Conservation (phyloP, 2,888 invertebrate genomes). For the Plebejus melissa region DNA sequence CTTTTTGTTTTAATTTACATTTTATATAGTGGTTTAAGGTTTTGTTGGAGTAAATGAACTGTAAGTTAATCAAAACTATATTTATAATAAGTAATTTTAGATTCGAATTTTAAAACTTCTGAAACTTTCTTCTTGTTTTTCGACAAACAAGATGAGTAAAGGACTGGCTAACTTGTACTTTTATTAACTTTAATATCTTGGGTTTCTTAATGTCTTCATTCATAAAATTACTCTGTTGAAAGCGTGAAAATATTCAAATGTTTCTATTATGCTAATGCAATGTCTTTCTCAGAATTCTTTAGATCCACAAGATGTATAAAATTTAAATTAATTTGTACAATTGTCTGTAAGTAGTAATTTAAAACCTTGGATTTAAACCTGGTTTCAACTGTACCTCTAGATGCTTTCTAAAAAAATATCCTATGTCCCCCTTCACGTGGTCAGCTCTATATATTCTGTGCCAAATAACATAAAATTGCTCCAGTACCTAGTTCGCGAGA, state of each 20-base stretch:
- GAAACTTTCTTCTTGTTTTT: neutral
- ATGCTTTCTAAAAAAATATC: too few species aligned
- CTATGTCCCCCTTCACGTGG: too few species aligned
- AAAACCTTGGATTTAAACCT: neutral
- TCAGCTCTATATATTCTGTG: too few species aligned
- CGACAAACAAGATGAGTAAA: neutral
- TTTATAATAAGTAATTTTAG: neutral
- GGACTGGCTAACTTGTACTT: neutral
- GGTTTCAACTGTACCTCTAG: too few species aligned
- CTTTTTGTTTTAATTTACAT: too few species aligned
- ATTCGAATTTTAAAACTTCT: neutral
- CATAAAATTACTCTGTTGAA: conserved; percentile 1
- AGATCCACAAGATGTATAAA: neutral
- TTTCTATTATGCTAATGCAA: neutral
- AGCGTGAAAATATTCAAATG: conserved; percentile 1
- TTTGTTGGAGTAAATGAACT: neutral
- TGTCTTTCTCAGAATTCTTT: neutral
- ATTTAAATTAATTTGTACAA: neutral
- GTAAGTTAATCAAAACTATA: neutral
- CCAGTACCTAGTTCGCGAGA: too few species aligned
- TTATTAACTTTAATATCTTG: neutral
- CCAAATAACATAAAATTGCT: too few species aligned
- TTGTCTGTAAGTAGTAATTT: neutral
- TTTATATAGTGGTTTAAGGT: too few species aligned
- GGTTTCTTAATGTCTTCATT: neutral